Conservation (phyloP, 2,797 vertebrate species). For the Anolis apletophallus region DNA sequence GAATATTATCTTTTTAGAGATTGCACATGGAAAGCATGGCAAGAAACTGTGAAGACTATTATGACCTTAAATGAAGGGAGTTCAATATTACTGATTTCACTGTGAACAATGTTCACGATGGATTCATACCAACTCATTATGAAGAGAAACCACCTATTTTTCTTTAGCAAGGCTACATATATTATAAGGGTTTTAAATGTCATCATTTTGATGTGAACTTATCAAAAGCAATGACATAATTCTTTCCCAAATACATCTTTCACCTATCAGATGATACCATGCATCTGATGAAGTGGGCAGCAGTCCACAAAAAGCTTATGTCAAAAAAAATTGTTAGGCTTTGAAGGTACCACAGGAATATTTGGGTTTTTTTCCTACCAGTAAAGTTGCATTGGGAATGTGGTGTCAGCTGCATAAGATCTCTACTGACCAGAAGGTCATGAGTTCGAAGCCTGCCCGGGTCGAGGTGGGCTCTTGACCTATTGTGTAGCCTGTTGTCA, state of each 20-base stretch:
- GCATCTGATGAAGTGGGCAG: too few relatives aligned
- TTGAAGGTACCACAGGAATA: too few relatives aligned
- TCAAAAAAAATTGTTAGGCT: too few relatives aligned
- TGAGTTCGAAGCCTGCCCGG: too few relatives aligned
- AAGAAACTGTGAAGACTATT: not conserved
- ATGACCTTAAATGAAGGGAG: not conserved
- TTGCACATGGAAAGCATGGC: too few relatives aligned
- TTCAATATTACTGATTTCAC: not conserved
- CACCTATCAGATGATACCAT: too few relatives aligned
- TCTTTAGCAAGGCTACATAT: constrained; percentile 16
- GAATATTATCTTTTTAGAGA: not conserved
- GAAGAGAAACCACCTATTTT: not conserved
- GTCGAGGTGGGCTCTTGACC: too few relatives aligned
- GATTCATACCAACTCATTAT: constrained; percentile 11
- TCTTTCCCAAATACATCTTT: not conserved
- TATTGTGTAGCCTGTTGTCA: too few relatives aligned
- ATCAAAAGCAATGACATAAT: constrained; percentile 21
- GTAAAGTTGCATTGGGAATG: too few relatives aligned
- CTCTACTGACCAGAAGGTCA: too few relatives aligned
- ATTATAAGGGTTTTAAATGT: constrained; percentile 33
- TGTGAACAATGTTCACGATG: constrained; percentile 32
- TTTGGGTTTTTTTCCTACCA: constrained; percentile 1
- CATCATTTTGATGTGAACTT: constrained; percentile 48
- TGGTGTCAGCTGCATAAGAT: too few relatives aligned
- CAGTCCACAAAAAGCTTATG: too few relatives aligned